Evolutionary conservation across 2,888 invertebrate genomes (phyloP).

Genomic region (Sinhomidia bicolor): DNA sequence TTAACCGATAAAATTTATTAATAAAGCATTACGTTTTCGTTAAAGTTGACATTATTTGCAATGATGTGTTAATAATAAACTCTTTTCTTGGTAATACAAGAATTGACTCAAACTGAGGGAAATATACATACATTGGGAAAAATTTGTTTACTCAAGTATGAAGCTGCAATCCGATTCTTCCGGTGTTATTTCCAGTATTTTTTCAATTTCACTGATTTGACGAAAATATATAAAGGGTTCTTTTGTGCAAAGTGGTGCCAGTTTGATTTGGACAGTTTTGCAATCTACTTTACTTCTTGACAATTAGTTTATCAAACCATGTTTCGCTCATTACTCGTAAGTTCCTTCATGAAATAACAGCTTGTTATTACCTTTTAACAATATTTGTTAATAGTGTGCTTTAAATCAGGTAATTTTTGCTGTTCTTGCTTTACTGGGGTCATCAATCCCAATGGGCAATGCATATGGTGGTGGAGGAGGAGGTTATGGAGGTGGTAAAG

Average conservation of each 20-base stretch:
- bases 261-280: background rate
- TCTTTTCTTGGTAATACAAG: too few relatives aligned
- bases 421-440: background rate
- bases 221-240: background rate
- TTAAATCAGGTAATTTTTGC: slow-evolving; percentile 32
- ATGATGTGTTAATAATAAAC: too few relatives aligned
- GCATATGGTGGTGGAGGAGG: slow-evolving; percentile 14
- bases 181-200: slow-evolving; percentile 9
- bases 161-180: slow-evolving; percentile 57
- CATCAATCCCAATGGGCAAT: background rate
- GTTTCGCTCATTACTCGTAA: background rate
- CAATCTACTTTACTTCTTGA: background rate
- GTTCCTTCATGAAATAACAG: too few relatives aligned
- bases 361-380: too few relatives aligned
- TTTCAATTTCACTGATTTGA: background rate
- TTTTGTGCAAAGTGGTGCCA: background rate
- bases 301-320: background rate
- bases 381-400: too few relatives aligned
- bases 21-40: background rate
- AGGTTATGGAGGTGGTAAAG: slow-evolving; percentile 35
- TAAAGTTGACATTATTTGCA: background rate
- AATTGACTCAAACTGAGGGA: too few relatives aligned
- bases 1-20: background rate
- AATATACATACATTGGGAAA: background rate
- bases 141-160: background rate